These are phyloP conservation scores for Caranx ignobilis DNA, from an alignment of 2,113 vertebrate genomes.

Conservation along the genomic window DNA sequence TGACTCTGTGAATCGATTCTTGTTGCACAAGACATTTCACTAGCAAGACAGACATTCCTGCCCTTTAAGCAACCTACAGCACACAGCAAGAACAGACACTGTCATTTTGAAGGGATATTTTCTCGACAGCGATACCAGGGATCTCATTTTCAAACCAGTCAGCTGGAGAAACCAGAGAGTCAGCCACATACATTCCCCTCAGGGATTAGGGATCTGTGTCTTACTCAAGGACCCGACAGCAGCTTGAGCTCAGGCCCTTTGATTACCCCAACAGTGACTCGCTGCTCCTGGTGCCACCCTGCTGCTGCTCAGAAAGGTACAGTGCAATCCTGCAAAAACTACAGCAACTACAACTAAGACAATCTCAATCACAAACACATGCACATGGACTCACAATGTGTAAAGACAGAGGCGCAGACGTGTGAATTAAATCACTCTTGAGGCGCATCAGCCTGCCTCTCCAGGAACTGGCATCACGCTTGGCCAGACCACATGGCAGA, in stretches of 20 bases:
- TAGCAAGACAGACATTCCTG: slow-evolving; percentile 17
- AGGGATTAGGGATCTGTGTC: slow-evolving; percentile 34
- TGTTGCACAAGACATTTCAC: slow-evolving; percentile 6
- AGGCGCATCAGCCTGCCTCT: slow-evolving; percentile 22
- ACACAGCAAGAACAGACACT: slow-evolving; percentile 23
- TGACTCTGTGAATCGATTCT: background rate
- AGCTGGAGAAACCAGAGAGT: slow-evolving; percentile 38
- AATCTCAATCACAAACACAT: background rate
- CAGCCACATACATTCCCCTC: slow-evolving; percentile 39
- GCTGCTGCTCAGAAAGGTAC: slow-evolving; percentile 30
- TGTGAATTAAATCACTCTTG: slow-evolving; percentile 38
- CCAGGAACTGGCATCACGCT: slow-evolving; percentile 46
- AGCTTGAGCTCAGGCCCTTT: slow-evolving; percentile 43
- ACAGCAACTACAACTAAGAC: background rate
- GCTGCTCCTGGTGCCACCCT: slow-evolving; percentile 18
- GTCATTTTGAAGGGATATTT: slow-evolving; percentile 32
- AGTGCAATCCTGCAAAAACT: background rate
- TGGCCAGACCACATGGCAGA: slow-evolving; percentile 59
- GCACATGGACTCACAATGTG: background rate
- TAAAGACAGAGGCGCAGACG: slow-evolving; percentile 24
- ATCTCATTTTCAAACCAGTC: slow-evolving; percentile 57
- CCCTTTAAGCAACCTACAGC: slow-evolving; percentile 32
- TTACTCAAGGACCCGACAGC: slow-evolving; percentile 28
- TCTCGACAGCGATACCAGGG: slow-evolving; percentile 33
- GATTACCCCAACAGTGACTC: slow-evolving; percentile 38